A percentile compares a stretch with the other conserved stretches of the same genome.
Evolutionary conservation across 1,140 invertebrate genomes (phyloP).

Genomic region (Eupeodes corollae): DNA sequence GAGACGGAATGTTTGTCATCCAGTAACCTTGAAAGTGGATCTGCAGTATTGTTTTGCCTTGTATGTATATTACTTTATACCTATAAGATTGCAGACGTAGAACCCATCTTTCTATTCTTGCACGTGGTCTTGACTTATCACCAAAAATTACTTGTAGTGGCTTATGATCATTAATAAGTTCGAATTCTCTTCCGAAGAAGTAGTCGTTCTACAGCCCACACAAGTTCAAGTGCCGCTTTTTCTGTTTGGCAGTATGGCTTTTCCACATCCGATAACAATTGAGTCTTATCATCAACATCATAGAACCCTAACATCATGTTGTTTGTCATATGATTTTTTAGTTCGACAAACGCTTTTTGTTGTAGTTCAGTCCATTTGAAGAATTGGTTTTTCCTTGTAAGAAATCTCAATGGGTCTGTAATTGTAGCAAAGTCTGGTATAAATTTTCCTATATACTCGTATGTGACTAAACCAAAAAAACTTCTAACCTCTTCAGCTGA

Average conservation of each 20-base stretch:
- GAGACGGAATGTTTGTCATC: not conserved
- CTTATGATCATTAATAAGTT: conserved; percentile 33
- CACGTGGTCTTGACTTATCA: conserved; percentile 12
- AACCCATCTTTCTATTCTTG: conserved; percentile 17
- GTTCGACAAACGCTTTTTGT: too few species aligned
- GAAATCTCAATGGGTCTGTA: conserved; percentile 16
- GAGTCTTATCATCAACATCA: conserved; percentile 11
- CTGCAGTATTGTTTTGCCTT: conserved; percentile 12
- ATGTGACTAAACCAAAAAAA: conserved; percentile 27
- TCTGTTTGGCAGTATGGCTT: conserved; percentile 35
- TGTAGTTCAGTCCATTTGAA: conserved; percentile 7
- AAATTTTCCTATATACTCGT: conserved; percentile 16
- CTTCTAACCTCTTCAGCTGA: conserved; percentile 14
- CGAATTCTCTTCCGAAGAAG: conserved; percentile 25
- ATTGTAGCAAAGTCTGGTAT: conserved; percentile 23
- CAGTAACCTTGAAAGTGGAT: conserved; percentile 9
- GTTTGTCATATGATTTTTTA: conserved; percentile 9
- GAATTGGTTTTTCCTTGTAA: conserved; percentile 9
- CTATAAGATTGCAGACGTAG: conserved; percentile 15
- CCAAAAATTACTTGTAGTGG: conserved; percentile 13
- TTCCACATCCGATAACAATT: conserved; percentile 25
- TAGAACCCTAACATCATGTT: conserved; percentile 10
- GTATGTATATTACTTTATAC: conserved; percentile 13
- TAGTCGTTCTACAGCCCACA: conserved; percentile 21
- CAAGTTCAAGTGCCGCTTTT: conserved; percentile 22